Conservation (phyloP, 2,797 vertebrate species). For the Apogon talboti region DNA sequence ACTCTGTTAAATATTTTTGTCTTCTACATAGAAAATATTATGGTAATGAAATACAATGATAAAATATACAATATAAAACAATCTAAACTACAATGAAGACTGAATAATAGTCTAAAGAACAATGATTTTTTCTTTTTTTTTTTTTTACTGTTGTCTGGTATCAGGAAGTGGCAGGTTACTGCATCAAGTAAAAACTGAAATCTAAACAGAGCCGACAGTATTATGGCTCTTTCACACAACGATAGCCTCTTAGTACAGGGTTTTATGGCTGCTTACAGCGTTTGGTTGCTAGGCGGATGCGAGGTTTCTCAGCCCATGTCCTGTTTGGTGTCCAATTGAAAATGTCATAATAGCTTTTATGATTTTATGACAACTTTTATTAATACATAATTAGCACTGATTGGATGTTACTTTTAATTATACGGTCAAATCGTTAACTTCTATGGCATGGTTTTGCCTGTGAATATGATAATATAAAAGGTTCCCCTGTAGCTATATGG, state of each 20-base stretch:
- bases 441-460: too few relatives aligned
- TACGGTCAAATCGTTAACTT: background rate
- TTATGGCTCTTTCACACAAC: constrained; percentile 73
- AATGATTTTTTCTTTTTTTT: background rate
- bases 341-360: constrained; percentile 19
- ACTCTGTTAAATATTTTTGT: too few relatives aligned
- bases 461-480: background rate
- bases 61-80: too few relatives aligned
- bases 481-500: background rate
- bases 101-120: background rate
- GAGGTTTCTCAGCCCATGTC: constrained; percentile 32
- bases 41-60: too few relatives aligned
- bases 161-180: constrained; percentile 54
- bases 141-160: constrained; percentile 8
- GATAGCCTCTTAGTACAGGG: constrained; percentile 45
- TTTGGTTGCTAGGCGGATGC: constrained; percentile 69
- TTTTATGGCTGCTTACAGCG: constrained; percentile 71
- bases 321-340: constrained; percentile 15
- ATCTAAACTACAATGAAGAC: background rate
- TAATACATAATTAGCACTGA: constrained; percentile 5
- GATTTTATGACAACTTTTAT: constrained; percentile 4
- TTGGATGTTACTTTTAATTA: too few relatives aligned
- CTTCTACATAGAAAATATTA: too few relatives aligned
- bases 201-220: constrained; percentile 59
- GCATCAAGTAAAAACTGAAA: constrained; percentile 61